Percentiles rank a stretch among this genome's conserved stretches.
phyloP scores from a whole-genome alignment of 2,113 vertebrate genomes.

The Zeus faber region DNA sequence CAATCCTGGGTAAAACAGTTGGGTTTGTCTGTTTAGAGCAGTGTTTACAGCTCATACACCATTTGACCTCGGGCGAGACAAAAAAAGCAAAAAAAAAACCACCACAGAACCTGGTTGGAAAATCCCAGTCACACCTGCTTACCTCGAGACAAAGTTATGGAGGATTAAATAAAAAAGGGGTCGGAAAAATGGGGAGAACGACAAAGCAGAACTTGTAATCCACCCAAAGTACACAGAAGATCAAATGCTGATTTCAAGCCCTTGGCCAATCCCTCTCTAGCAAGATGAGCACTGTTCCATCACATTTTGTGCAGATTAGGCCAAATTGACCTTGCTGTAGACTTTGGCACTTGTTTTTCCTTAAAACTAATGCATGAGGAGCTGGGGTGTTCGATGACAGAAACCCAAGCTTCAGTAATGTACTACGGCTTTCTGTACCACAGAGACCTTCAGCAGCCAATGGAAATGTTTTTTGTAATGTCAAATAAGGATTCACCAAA shows the following conservation, averaged over 20 bases:
- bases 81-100: slow-evolving; percentile 23
- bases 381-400: slow-evolving; percentile 4
- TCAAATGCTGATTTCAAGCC: slow-evolving; percentile 9
- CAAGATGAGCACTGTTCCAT: background rate
- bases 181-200: slow-evolving; percentile 1
- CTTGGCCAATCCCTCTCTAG: background rate
- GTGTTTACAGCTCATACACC: slow-evolving; percentile 22
- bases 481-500: slow-evolving; percentile 34
- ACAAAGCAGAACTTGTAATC: slow-evolving; percentile 4
- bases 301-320: background rate
- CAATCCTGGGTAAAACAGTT: slow-evolving; percentile 26
- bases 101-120: slow-evolving; percentile 23
- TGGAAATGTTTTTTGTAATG: slow-evolving; percentile 28
- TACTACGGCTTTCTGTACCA: too few species aligned
- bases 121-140: slow-evolving; percentile 15
- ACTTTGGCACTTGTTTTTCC: slow-evolving; percentile 4
- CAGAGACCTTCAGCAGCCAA: too few species aligned
- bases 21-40: slow-evolving; percentile 24
- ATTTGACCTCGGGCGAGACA: slow-evolving; percentile 27
- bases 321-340: slow-evolving; percentile 10
- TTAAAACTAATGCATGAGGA: background rate
- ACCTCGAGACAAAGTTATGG: slow-evolving; percentile 15
- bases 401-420: background rate
- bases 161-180: slow-evolving; percentile 8
- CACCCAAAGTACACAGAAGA: slow-evolving; percentile 12